Conservation (phyloP, 2,888 invertebrate species). For the Augiades crinisus region DNA sequence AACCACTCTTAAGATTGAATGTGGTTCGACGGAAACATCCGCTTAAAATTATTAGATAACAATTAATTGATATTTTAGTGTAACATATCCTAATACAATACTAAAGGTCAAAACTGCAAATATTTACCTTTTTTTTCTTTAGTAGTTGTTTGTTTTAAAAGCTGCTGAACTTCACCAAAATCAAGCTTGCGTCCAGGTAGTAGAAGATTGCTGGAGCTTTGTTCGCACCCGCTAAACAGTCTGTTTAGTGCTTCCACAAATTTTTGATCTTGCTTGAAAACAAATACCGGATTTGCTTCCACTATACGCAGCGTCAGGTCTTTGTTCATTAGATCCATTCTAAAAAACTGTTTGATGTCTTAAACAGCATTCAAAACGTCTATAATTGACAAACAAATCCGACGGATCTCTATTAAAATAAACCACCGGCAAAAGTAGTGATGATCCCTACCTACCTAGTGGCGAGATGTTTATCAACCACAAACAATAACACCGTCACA, state of each 20-base stretch:
- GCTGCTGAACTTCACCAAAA: constrained; percentile 58
- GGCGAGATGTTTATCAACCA: constrained; percentile 80
- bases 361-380: constrained; percentile 50
- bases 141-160: constrained; percentile 44
- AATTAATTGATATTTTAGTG: no score
- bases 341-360: constrained; percentile 43
- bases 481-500: constrained; percentile 80
- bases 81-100: no score
- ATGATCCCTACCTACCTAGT: constrained; percentile 78
- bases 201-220: constrained; percentile 31
- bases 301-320: constrained; percentile 52
- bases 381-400: constrained; percentile 68
- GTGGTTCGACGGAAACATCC: constrained; percentile 36
- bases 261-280: constrained; percentile 62
- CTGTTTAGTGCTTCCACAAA: constrained; percentile 63
- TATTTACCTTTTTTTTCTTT: constrained; percentile 37
- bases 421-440: constrained; percentile 70
- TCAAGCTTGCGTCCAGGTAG: constrained; percentile 63
- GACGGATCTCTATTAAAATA: constrained; percentile 63
- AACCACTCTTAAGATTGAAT: constrained; percentile 40
- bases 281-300: constrained; percentile 41
- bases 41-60: constrained; percentile 33
- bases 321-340: constrained; percentile 68
- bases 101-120: background rate
- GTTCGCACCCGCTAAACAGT: constrained; percentile 43